Evolutionary conservation across 2,113 vertebrate genomes (phyloP).

Genomic region (Rynchops niger): DNA sequence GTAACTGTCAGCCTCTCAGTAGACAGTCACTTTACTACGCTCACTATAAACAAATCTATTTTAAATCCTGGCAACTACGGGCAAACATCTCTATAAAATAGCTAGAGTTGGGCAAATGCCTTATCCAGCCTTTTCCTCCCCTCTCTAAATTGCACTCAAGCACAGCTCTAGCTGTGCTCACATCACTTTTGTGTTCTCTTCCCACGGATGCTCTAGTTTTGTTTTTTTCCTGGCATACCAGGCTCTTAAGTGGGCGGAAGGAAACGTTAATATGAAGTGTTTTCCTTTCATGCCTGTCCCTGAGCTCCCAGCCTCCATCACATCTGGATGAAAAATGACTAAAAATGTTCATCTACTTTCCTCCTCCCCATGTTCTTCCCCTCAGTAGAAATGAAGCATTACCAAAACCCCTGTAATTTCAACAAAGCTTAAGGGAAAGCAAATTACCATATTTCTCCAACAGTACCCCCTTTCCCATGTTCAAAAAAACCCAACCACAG

Average conservation of each 20-base stretch:
- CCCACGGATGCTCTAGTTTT: background rate
- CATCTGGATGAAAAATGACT: background rate
- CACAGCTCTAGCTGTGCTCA: fast-evolving
- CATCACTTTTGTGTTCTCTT: background rate
- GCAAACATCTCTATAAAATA: background rate
- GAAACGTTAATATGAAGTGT: background rate
- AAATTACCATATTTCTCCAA: background rate
- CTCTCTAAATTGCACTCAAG: background rate
- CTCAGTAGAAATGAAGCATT: fast-evolving
- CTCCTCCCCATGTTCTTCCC: background rate
- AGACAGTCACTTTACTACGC: background rate
- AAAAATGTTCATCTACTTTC: background rate
- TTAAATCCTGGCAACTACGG: background rate
- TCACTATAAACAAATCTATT: background rate
- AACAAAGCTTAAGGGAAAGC: background rate
- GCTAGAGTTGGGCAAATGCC: background rate
- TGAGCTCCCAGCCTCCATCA: background rate
- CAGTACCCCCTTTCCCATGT: background rate
- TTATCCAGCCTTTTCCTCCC: background rate
- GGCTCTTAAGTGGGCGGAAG: background rate
- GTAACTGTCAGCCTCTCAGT: background rate
- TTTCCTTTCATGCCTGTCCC: background rate
- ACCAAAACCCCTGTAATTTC: background rate
- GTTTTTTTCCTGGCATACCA: background rate
- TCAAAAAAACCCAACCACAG: background rate